Evolutionary conservation across 1,140 invertebrate species (phyloP).

Genomic region (Micrasema minimum): DNA sequence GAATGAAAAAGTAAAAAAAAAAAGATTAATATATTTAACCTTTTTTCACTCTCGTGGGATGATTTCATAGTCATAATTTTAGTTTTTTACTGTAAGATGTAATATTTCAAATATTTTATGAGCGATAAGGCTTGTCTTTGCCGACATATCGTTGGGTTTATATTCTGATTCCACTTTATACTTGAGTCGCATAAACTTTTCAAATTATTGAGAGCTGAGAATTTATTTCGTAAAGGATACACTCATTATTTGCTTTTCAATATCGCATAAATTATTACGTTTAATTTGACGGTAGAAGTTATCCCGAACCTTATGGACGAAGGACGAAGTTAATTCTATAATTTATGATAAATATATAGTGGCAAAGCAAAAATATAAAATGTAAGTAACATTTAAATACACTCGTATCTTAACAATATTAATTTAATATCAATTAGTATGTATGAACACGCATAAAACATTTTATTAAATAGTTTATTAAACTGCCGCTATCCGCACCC

Average conservation of each 20-base stretch:
- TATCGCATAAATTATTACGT: too few relatives aligned
- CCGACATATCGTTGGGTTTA: conserved; percentile 47
- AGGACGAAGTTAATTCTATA: too few relatives aligned
- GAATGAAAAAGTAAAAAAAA: conserved; percentile 34
- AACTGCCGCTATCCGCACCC: too few relatives aligned
- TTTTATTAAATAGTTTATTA: too few relatives aligned
- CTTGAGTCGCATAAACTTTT: conserved; percentile 47
- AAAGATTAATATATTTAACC: conserved; percentile 48
- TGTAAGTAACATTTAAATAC: too few relatives aligned
- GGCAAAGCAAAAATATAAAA: too few relatives aligned
- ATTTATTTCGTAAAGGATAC: conserved; percentile 13
- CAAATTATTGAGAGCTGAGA: conserved; percentile 17
- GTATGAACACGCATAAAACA: too few relatives aligned
- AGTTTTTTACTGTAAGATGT: conserved; percentile 44
- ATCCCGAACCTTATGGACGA: too few relatives aligned
- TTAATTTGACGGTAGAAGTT: too few relatives aligned
- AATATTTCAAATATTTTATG: conserved; percentile 54
- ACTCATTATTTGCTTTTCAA: conserved; percentile 1
- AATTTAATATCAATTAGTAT: too few relatives aligned
- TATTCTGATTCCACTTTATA: conserved; percentile 49
- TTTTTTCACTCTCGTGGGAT: conserved; percentile 45
- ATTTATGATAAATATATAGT: too few relatives aligned
- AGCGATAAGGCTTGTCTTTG: conserved; percentile 45
- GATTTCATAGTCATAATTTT: conserved; percentile 44
- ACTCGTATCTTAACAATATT: too few relatives aligned